Evolutionary conservation across 2,888 invertebrate genomes (phyloP), one percentile per base, ranked within the genome.

Genomic region (Lingula anatina): DNA sequence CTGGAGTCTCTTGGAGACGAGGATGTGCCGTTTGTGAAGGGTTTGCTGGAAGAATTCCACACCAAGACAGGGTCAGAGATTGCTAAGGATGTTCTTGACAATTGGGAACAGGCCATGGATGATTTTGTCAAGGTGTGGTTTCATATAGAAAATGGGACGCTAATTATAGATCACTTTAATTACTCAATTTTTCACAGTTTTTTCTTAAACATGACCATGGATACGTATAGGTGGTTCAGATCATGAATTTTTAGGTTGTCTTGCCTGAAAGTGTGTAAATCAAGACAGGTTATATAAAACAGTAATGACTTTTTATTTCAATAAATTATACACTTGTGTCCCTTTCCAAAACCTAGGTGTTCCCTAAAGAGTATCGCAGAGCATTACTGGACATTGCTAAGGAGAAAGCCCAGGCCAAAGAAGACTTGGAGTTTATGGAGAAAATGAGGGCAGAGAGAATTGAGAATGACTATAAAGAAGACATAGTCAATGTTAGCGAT

Each of bases 341-440:
- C n/a, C n/a, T n/a, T n/a, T n/a, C n/a, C n/a, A n/a, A n/a, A n/a
- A n/a, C 61, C 5, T 56, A 83, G 83, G 90, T 97, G 42, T 97
- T 97, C 83, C 97, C 99, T 0, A 89, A 88, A 68, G 99, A 99
- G 71, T 99, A 95, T 79, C 93, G 95, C 71, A 83, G 89, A 56
- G 96, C 89, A 1, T 79, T 99, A 23, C 85, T 86, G 59, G 85
- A 86, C 58, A 70, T 88, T 67, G 67, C 57, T n/a, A 50, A 51
- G 21, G 65, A 61, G 20, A 56, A 50, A 23, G 59, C 55, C 12
- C 70, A 70, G 9, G 64, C 60, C 20, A 59, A 64, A 3, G 56
- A 67, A 25, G 59, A 44, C 2, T 31, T 18, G n/a, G 37, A 46
- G 36, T 49, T 43, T 20, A 55, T 49, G 5, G 41, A 44, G 38